A percentile compares a stretch with the other conserved stretches of the same genome.
phyloP scores from a whole-genome alignment of 2,113 vertebrate genomes.

The Cebidichthys violaceus region DNA sequence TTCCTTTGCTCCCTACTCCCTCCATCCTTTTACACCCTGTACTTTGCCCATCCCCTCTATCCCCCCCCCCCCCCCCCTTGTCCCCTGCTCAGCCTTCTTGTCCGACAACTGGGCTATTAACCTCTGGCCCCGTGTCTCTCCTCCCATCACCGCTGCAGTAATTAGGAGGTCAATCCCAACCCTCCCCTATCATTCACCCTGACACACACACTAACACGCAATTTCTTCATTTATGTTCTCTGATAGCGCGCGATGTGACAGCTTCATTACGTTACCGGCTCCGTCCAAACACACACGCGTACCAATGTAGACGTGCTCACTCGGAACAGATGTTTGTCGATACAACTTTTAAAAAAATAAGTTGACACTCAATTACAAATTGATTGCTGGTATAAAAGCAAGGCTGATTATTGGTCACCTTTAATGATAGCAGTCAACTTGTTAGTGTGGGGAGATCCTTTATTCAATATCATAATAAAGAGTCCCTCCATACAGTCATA shows the following conservation, averaged over 20 bases:
- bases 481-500: neutral
- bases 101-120: conserved; percentile 95
- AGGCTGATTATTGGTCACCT: conserved; percentile 12
- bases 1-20: too few relatives aligned
- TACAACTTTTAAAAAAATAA: neutral
- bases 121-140: conserved; percentile 90
- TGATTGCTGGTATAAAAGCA: neutral
- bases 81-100: conserved; percentile 52
- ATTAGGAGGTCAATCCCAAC: conserved; percentile 97
- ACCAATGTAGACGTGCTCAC: neutral
- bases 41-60: neutral
- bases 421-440: neutral
- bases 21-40: neutral
- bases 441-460: neutral
- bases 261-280: conserved; percentile 9
- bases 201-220: conserved; percentile 45
- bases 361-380: neutral
- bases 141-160: conserved; percentile 95
- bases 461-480: neutral
- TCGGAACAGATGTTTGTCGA: neutral
- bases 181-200: conserved; percentile 94
- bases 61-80: neutral
- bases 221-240: neutral
- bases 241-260: conserved; percentile 21
- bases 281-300: neutral